Percentiles rank a stretch among this genome's conserved stretches.
Conservation (phyloP, 2,797 vertebrate genomes). For the Rhinichthys osculus region DNA sequence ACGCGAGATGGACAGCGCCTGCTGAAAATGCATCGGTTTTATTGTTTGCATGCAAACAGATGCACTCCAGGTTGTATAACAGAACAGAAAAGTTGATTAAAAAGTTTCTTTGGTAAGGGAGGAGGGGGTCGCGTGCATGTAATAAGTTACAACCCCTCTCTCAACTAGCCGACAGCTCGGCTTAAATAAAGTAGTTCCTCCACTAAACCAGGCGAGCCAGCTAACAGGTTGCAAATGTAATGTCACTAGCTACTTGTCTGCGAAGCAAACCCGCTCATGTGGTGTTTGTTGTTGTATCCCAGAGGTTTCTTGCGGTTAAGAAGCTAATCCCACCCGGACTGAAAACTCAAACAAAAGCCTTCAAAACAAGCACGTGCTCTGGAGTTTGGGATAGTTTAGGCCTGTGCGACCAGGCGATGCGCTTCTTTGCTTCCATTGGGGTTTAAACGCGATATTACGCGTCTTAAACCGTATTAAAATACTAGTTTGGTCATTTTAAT, state of each 20-base stretch:
- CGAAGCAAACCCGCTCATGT: not conserved
- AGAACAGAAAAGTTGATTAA: constrained; percentile 10
- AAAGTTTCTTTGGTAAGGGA: not conserved
- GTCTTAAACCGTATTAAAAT: not conserved
- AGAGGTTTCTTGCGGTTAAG: not conserved
- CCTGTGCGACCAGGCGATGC: not conserved
- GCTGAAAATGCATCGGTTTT: not conserved
- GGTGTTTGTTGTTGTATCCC: not conserved
- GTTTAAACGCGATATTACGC: not conserved
- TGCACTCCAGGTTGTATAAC: not conserved
- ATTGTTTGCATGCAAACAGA: not conserved
- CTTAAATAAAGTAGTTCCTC: not conserved
- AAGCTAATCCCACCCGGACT: not conserved
- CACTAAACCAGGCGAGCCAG: constrained; percentile 1
- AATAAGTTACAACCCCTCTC: not conserved
- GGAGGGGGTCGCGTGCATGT: constrained; percentile 3
- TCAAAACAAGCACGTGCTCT: constrained; percentile 57
- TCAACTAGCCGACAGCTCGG: not conserved
- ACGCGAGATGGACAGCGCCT: not conserved
- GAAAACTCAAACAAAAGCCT: constrained; percentile 49
- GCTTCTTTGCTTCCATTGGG: not conserved
- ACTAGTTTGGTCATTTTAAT: not conserved
- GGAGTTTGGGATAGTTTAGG: constrained; percentile 16
- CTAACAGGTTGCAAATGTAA: constrained; percentile 34
- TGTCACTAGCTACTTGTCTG: not conserved